Evolutionary conservation across 2,888 invertebrate species (phyloP), one percentile per base, ranked within the genome.

Genomic region (Tanytarsus gracilentus): DNA sequence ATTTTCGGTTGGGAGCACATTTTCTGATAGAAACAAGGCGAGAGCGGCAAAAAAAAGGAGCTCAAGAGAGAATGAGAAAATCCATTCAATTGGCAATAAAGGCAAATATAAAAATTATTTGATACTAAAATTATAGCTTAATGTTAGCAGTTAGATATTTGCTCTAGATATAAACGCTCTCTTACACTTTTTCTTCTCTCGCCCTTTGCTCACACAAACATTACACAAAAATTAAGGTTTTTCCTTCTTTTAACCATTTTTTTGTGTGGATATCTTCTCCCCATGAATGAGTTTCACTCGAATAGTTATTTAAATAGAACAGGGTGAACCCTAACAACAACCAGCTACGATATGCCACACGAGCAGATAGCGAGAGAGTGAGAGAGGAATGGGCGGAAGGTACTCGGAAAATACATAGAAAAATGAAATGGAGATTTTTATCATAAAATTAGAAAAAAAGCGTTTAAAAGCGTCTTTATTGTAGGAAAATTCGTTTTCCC

Each of bases 371-470:
- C n/a, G 14, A 50, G 50, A 18, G n/a, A 27, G 26, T 16, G 27
- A 25, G 9, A 2, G 48, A 21, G 18, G n/a, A 25, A 50, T 44
- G 44, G 44, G 2, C 9, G 40, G 40, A 8, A 44, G 44, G 44
- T 44, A 36, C 16, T 36, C 18, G 44, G 21, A 44, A 21, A 44
- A 44, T 44, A 16, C 44, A 23, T 44, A 23, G 11, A 18, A 9
- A 40, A 56, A 39, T 26, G 25, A 9, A 58, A 48, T 27, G 29
- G 23, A 59, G 58, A 59, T 59, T 59, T 29, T 44, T 48, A 59
- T 59, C 58, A 59, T 49, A 59, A 59, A 59, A 59, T 59, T 59
- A 59, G 58, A 59, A 59, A 59, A 58, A 59, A 59, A 59, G 36
- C 58, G 33, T 59, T 59, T 59, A 59, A 59, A 59, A 26, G 30